Evolutionary conservation across 1,140 invertebrate species (phyloP).

Genomic region (Zaprionus nigranus): DNA sequence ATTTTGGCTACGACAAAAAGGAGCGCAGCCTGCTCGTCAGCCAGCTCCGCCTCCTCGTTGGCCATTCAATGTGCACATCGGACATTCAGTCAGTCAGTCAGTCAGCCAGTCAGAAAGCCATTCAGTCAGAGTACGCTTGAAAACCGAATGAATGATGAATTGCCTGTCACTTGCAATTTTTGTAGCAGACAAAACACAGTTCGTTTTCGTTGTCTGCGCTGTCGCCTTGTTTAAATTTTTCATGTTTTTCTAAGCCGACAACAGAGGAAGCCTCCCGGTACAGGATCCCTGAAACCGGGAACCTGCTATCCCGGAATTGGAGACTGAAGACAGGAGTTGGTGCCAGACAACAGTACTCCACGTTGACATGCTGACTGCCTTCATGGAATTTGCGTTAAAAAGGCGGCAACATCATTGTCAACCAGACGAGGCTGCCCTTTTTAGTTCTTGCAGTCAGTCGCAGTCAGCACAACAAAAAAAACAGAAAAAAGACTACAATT

Average conservation of each 20-base stretch:
- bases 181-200: slow-evolving; percentile 74
- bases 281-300: background rate
- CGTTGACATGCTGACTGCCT: slow-evolving; percentile 73
- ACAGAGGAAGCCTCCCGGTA: background rate
- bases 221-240: slow-evolving; percentile 75
- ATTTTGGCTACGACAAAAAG: slow-evolving; percentile 70
- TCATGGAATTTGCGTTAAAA: slow-evolving; percentile 76
- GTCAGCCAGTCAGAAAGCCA: slow-evolving; percentile 18
- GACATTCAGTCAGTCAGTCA: slow-evolving; percentile 25
- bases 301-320: background rate
- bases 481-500: slow-evolving; percentile 1
- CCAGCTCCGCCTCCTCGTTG: slow-evolving; percentile 35
- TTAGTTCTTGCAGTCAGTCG: slow-evolving; percentile 14
- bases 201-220: slow-evolving; percentile 51
- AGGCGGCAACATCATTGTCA: slow-evolving; percentile 73
- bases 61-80: slow-evolving; percentile 35
- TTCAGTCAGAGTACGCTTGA: slow-evolving; percentile 47
- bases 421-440: slow-evolving; percentile 51
- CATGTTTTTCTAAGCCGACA: slow-evolving; percentile 71
- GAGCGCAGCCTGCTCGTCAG: slow-evolving; percentile 33
- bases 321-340: slow-evolving; percentile 5
- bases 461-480: background rate
- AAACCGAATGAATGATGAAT: slow-evolving; percentile 81
- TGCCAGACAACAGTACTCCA: slow-evolving; percentile 12
- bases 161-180: slow-evolving; percentile 83